Conservation (phyloP, 64 coral and sea anemone genomes). For the Hydrozoanthus tunicans region DNA sequence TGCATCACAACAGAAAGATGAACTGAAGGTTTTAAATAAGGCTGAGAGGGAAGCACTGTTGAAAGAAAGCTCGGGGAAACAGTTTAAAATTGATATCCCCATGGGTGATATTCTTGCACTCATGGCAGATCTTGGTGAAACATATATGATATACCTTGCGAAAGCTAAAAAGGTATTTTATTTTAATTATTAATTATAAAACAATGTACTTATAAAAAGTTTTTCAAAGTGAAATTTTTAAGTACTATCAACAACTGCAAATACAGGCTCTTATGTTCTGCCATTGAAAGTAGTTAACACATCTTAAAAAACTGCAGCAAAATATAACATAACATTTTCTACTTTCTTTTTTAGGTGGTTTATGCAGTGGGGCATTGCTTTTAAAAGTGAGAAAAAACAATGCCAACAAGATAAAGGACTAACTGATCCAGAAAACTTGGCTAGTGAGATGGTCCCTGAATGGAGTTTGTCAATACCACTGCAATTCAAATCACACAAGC, state of each 20-base stretch:
- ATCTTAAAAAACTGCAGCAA: background rate
- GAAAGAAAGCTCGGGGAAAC: slow-evolving; percentile 1
- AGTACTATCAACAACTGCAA: background rate
- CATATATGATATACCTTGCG: background rate
- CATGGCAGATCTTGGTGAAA: background rate
- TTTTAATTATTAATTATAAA: background rate
- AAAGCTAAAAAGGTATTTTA: background rate
- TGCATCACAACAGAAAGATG: background rate
- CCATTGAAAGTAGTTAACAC: background rate
- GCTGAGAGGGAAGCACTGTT: background rate
- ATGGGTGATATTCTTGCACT: background rate
- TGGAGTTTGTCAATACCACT: too few species aligned
- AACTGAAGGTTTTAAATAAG: background rate
- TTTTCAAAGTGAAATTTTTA: background rate
- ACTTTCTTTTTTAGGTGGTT: background rate
- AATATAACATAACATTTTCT: background rate
- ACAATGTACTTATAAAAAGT: background rate
- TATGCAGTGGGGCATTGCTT: background rate
- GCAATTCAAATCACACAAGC: too few species aligned
- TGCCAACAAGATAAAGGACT: background rate
- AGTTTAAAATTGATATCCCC: background rate
- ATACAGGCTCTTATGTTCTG: background rate
- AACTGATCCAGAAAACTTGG: slow-evolving; percentile 2
- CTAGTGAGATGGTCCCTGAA: slow-evolving; percentile 15
- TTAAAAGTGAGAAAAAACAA: slow-evolving; percentile 4